Conservation (phyloP, 2,113 vertebrate species). For the Polypterus bichir region DNA sequence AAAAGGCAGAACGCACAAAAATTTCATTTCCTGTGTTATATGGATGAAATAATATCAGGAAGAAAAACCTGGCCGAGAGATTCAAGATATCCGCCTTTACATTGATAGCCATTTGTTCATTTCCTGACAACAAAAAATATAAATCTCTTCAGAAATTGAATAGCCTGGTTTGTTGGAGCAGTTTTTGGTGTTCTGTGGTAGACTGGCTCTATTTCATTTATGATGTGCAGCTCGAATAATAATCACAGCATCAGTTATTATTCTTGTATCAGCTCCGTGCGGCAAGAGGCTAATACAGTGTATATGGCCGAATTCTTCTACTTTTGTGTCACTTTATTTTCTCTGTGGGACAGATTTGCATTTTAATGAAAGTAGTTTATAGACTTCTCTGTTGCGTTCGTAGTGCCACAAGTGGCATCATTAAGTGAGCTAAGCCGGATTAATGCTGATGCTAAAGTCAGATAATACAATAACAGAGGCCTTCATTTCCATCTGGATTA, state of each 20-base stretch:
- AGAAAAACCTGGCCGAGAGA: conserved; percentile 79
- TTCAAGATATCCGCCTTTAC: conserved; percentile 78
- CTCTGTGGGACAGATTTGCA: conserved; percentile 92
- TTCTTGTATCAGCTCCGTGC: conserved; percentile 55
- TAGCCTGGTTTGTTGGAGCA: conserved; percentile 57
- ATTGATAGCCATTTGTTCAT: conserved; percentile 99
- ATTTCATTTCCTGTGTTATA: conserved; percentile 94
- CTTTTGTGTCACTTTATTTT: conserved; percentile 83
- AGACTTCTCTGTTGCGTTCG: conserved; percentile 85
- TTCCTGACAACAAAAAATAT: conserved; percentile 95
- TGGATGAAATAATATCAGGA: conserved; percentile 78
- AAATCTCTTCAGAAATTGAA: conserved; percentile 75
- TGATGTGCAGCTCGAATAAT: conserved; percentile 64
- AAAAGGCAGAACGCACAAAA: conserved; percentile 40
- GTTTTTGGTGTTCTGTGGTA: conserved; percentile 58
- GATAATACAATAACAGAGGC: conserved; percentile 85
- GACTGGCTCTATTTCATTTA: conserved; percentile 65
- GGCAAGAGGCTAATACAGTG: conserved; percentile 45
- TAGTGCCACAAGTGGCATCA: conserved; percentile 97
- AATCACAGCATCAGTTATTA: conserved; percentile 91
- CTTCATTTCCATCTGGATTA: conserved; percentile 78
- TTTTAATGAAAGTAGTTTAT: conserved; percentile 99
- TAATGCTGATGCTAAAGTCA: conserved; percentile 92
- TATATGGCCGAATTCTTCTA: conserved; percentile 67
- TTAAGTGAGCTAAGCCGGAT: conserved; percentile 98